Base-by-base conservation (phyloP, 2,113 vertebrate species). In the Ancistrus triradiatus region DNA sequence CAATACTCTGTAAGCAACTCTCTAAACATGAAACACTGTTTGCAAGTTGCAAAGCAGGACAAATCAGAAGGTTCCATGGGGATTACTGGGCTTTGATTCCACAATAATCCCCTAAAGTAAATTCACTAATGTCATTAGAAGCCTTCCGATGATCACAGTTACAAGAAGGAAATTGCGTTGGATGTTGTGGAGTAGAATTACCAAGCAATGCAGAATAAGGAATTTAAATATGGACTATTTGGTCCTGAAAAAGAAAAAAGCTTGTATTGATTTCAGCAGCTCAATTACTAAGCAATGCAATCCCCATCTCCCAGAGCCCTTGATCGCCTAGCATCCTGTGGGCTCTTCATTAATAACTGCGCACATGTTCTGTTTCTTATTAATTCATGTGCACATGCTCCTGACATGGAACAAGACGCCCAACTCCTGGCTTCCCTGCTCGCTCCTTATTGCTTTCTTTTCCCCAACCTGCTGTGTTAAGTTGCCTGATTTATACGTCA, bases 91-190 rank as follows among this genome's bases (percentile, higher is more conserved):
- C 47, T 68, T 56, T 68, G 68, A 69, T 76, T 74, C 69, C 38
- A 24, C 56, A 33, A 21, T 80, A 77, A 77, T 80, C 74, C 75
- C 63, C 74, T 73, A 69, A 80, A 74, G 72, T 74, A 64, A 78
- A 76, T 78, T 66, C 73, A 60, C 51, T 74, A 70, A 80, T 64
- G 73, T 68, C 71, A 80, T 76, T 74, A 78, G 51, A 24, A 62
- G 47, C 63, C 62, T 61, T 58, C 40, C 25, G 13, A 22, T 33
- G 40, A 59, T 56, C 59, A 38, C 49, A 24, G 33, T 46, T 10
- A 44, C 35, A 69, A 49, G n/a, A 6, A 57, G 46, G 42, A 13
- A 28, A 50, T 50, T 25, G 35, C 50, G 59, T 33, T 28, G 57
- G 70, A 57, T 46, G 42, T 10, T 17, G 55, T 38, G 17, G 33